Evolutionary conservation across 1,140 invertebrate species (phyloP), one percentile per base, ranked within the genome.

Genomic region (Caerostris darwini): DNA sequence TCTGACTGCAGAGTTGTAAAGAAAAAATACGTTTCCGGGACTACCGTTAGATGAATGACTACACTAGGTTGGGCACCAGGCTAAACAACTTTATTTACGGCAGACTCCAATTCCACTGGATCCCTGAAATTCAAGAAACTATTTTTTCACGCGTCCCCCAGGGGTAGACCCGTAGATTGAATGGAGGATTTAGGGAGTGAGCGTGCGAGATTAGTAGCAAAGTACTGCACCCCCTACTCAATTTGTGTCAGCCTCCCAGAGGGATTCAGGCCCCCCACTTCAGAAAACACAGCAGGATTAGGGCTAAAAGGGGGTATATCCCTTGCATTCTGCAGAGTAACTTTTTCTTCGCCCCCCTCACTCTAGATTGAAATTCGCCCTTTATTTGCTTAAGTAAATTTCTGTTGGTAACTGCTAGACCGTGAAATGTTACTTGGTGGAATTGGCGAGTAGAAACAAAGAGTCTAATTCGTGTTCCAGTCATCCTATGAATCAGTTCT

Each of bases 41-140:
- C 50, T 77, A 53, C 71, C 2, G 50, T 77, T 77, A 77, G 71
- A 77, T 77, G 71, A 77, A 77, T 77, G 71, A 77, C 71, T 77
- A 7, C 8, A 34, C 71, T 14, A 77, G 71, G 34, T 12, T 53
- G 50, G 34, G 8, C 34, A 50, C 7, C 5, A 50, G 3, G 19
- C 81, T 71, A 92, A 92, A 83, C 90, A 92, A 92, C 81, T 92
- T 92, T 92, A 92, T 92, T 92, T 85, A 92, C 90, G 77, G 81
- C 58, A 56, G 34, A 59, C 12, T 85, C 81, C 77, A 92, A 92
- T 83, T 85, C 81, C 61, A 57, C 3, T 3, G n/a, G 71, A 58
- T 59, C 69, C 71, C n/a, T 50, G 67, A 50, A 90, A 90, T 81
- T 90, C 34, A 14, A 91, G 54, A 71, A 85, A 85, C 81, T 92